Base-by-base conservation (phyloP, 2,113 vertebrate species). In the Gallinago undulata region DNA sequence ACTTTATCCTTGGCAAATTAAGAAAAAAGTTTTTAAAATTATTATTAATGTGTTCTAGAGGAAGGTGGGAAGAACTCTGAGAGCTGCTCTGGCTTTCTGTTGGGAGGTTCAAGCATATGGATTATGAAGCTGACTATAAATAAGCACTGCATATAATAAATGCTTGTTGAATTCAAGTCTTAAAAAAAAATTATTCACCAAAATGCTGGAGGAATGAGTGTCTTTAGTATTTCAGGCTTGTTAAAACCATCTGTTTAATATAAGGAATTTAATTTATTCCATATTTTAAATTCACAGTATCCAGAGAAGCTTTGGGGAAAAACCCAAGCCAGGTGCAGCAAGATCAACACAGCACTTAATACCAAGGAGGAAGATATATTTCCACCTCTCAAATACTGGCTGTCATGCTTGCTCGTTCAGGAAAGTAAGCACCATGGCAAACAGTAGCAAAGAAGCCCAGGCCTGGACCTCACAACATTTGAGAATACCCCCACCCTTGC, bases 351-450 rank as follows among this genome's bases (percentile, higher is more conserved):
- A 93, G 18, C 16, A 77, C 11, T 77, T 72, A 50, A 55, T 37
- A 57, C 24, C 37, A 84, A 25, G 19, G 28, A 67, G 35, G 37
- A 4, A 15, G 4, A 60, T 25, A 1, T n/a, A 59, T 63, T 91
- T 78, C 43, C 33, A 59, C 5, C 23, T 28, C 51, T 84, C 37
- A 84, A 48, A 55, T 47, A 45, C 30, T 21, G 19, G 19, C 15
- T 7, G 3, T 45, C 43, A 35, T 3, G 9, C 3, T 56, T 5
- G 0, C 50, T 90, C 70, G 7, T 63, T 18, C 4, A 2, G 33
- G 68, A 76, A 64, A 6, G 16, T 43, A 82, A 84, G 37, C 28
- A 70, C 4, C 37, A 30, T 3, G 11, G 33, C n/a, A 78, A 84
- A 67, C 2, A 64, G 28, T 6, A 75, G 23, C 9, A 56, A 67